A percentile compares a stretch with the other conserved stretches of the same genome.
These are phyloP conservation scores for Xestia rhomboidea DNA, from an alignment of 2,888 invertebrate species.

Conservation along the genomic window DNA sequence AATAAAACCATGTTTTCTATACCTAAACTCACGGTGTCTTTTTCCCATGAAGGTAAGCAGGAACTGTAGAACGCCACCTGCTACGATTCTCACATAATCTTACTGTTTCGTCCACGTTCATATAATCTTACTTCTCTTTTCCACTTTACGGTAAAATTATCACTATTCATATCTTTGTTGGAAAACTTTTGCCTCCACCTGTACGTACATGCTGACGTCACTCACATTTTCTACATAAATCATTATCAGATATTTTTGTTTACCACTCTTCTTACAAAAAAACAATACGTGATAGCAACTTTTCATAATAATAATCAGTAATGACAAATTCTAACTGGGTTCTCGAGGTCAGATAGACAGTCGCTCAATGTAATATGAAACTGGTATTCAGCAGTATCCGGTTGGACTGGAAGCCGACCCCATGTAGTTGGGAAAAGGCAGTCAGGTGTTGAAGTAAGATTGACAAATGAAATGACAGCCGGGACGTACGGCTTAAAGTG, in stretches of 20 bases:
- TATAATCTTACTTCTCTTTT: not conserved
- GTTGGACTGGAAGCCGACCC: not conserved
- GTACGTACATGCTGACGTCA: slow-evolving; percentile 52
- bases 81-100: not conserved
- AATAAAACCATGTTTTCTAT: not conserved
- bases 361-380: not conserved
- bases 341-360: not conserved
- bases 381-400: not conserved
- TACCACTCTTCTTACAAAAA: slow-evolving; percentile 22
- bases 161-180: not conserved
- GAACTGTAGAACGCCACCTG: not conserved
- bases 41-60: not conserved
- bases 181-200: slow-evolving; percentile 16
- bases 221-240: slow-evolving; percentile 50
- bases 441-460: not conserved
- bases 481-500: not conserved
- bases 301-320: not conserved
- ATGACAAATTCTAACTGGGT: not conserved
- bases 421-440: not conserved
- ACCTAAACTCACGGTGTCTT: not conserved
- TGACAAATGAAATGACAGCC: not conserved
- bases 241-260: slow-evolving; percentile 57
- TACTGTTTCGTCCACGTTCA: not conserved
- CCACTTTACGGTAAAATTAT: not conserved
- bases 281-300: slow-evolving; percentile 5